A percentile compares a stretch with the other conserved stretches of the same genome.
Conservation (phyloP, 1,140 invertebrate genomes). For the Saxidomus purpurata region DNA sequence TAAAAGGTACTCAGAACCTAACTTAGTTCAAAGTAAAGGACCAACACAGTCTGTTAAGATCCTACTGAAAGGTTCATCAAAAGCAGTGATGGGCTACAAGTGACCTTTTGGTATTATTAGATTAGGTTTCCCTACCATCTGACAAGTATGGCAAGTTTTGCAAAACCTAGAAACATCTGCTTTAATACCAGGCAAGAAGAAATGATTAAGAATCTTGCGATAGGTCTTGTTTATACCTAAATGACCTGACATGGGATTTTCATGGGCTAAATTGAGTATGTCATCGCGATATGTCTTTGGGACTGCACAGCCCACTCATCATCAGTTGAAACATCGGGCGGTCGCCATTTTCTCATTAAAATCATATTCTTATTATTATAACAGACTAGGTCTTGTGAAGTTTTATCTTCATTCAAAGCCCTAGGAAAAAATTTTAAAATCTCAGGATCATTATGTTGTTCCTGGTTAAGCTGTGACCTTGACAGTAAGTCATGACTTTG, state of each 20-base stretch:
- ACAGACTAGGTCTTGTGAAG: constrained; percentile 19
- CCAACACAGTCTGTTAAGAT: constrained; percentile 67
- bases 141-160: constrained; percentile 69
- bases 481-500: constrained; percentile 2
- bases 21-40: constrained; percentile 63
- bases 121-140: constrained; percentile 72
- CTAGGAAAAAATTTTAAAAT: constrained; percentile 18
- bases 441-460: constrained; percentile 57
- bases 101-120: constrained; percentile 36
- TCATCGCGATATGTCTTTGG: too few species aligned
- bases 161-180: too few species aligned
- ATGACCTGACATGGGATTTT: constrained; percentile 57
- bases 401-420: constrained; percentile 25
- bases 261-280: constrained; percentile 52
- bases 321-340: constrained; percentile 63
- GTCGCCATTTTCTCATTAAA: too few species aligned
- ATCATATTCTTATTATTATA: constrained; percentile 54
- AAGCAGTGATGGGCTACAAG: constrained; percentile 29
- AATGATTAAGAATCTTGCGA: constrained; percentile 40
- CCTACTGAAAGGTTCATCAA: constrained; percentile 59
- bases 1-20: constrained; percentile 62
- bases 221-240: constrained; percentile 67
- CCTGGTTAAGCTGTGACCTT: constrained; percentile 51
- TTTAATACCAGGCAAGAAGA: too few species aligned
- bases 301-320: constrained; percentile 55